Conservation (phyloP, 2,888 invertebrate species). For the Silvanus unidentatus region DNA sequence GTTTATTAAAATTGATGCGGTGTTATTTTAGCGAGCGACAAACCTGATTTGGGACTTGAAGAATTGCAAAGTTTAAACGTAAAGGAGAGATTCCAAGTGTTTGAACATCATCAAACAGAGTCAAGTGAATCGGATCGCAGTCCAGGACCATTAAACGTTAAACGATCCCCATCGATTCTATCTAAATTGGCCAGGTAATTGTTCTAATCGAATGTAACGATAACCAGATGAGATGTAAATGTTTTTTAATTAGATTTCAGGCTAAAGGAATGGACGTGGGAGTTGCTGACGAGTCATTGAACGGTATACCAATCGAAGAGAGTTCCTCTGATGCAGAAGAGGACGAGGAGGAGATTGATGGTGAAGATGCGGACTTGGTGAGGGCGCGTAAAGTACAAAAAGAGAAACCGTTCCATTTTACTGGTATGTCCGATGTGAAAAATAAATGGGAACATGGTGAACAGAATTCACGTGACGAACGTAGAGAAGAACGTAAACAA, state of each 20-base stretch:
- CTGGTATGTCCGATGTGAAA: conserved; percentile 79
- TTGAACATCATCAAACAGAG: conserved; percentile 57
- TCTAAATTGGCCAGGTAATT: conserved; percentile 73
- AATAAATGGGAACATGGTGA: conserved; percentile 73
- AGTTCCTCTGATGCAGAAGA: conserved; percentile 66
- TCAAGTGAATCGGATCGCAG: conserved; percentile 46
- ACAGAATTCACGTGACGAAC: conserved; percentile 53
- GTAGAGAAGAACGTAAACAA: conserved; percentile 78
- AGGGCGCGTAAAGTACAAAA: conserved; percentile 54
- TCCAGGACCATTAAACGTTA: conserved; percentile 51
- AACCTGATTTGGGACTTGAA: conserved; percentile 77
- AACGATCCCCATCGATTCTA: conserved; percentile 67
- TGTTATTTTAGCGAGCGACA: conserved; percentile 65
- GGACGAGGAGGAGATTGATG: conserved; percentile 47
- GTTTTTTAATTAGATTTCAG: conserved; percentile 55
- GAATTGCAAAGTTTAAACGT: conserved; percentile 77
- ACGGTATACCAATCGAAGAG: conserved; percentile 66
- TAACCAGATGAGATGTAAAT: background rate
- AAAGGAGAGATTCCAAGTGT: conserved; percentile 78
- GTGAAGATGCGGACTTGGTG: conserved; percentile 58
- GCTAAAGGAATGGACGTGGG: conserved; percentile 78
- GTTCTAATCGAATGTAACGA: no score
- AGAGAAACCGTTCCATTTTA: conserved; percentile 73
- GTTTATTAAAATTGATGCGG: background rate
- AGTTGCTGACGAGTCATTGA: conserved; percentile 68